Base-by-base conservation (phyloP, 2,113 vertebrate species). In the Pseudolaguvia tuberculata region DNA sequence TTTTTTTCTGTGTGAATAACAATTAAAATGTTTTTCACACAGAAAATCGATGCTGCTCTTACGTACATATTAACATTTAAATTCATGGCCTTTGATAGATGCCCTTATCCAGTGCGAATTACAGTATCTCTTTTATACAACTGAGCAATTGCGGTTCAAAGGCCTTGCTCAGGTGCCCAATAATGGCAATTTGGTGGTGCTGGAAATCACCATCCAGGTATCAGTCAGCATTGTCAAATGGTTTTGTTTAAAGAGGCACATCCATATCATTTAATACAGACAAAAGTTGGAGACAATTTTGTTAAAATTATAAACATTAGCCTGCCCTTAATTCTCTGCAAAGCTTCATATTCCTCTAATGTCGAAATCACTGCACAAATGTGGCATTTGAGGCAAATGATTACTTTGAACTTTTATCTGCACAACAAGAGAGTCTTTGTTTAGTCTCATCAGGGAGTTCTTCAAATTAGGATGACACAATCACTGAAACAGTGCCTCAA, bases 331-430 rank as follows among this genome's bases (percentile, higher is more conserved):
- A 73, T 70, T 73, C 31, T 23, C 58, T 62, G 42, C 25, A 70
- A 55, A 1, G 1, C 59, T 74, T 77, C 47, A 47, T 69, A 55
- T 72, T 80, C 75, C 73, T 75, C 80, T 82, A 70, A 78, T 67
- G 65, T 66, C 69, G 48, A 75, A 72, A 70, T 82, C 58, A 61
- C 65, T 70, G 69, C 27, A 66, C 59, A 25, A 84, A 47, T 67
- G 81, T 81, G 70, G 65, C 74, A 81, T 82, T 65, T 79, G 79
- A 80, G 83, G 82, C 31, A 42, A 83, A 71, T 80, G 71, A 79
- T 74, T 75, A 50, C 82, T 85, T 77, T 79, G 83, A 83, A 84
- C 81, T 63, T 78, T 76, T 79, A 75, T 82, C 59, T 78, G 78
- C 76, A 72, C 66, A 78, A 84, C 75, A 63, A 77, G 81, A 73